phyloP scores from a whole-genome alignment of 2,113 vertebrate genomes.

The Proteles cristata region DNA sequence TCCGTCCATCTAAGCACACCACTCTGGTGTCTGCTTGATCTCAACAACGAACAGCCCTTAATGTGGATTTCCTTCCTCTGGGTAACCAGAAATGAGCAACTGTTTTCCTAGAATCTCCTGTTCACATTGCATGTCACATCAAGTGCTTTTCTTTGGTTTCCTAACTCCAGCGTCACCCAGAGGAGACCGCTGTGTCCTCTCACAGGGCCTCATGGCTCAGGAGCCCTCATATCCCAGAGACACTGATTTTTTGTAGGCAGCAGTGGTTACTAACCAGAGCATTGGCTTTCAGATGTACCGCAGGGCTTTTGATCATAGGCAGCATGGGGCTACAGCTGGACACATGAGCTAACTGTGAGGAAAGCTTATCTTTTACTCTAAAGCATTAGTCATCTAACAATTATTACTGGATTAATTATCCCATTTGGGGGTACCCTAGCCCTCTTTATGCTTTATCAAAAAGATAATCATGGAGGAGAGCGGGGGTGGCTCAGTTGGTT shows the following conservation, averaged over 20 bases:
- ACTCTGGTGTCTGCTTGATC: neutral
- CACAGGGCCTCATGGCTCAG: neutral
- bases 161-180: neutral
- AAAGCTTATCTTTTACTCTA: neutral
- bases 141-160: neutral
- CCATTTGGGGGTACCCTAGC: neutral
- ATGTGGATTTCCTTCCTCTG: neutral
- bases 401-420: neutral
- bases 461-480: neutral
- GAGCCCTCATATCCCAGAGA: neutral
- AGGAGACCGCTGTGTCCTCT: neutral
- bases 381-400: neutral
- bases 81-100: neutral
- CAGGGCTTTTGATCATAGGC: neutral
- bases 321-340: neutral
- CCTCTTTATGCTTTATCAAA: neutral
- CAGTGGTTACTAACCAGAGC: neutral
- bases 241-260: neutral
- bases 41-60: neutral
- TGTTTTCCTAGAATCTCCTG: neutral
- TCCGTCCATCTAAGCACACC: neutral
- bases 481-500: too few relatives aligned
- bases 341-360: neutral
- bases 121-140: neutral
- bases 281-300: fast-evolving